A percentile compares a stretch with the other conserved stretches of the same genome.
These are phyloP conservation scores for Thermophis baileyi DNA, from an alignment of 2,113 vertebrate species.

Conservation along the genomic window DNA sequence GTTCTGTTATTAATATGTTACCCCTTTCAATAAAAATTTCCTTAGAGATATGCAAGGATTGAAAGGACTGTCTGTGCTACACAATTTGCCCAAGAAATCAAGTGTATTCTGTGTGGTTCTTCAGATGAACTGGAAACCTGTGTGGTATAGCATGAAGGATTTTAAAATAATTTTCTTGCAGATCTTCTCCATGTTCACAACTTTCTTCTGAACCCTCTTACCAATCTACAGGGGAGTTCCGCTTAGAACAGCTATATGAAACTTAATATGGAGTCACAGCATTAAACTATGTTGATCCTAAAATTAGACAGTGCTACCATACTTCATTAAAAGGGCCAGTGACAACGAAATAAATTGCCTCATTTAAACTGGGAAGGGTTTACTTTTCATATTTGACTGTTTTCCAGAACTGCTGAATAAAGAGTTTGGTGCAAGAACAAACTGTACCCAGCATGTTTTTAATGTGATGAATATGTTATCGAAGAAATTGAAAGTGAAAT, in stretches of 20 bases:
- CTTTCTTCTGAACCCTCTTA: slow-evolving; percentile 45
- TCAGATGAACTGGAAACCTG: slow-evolving; percentile 50
- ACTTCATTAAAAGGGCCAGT: slow-evolving; percentile 32
- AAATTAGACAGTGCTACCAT: slow-evolving; percentile 46
- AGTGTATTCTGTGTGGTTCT: slow-evolving; percentile 52
- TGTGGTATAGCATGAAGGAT: slow-evolving; percentile 21
- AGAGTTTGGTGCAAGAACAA: slow-evolving; percentile 35
- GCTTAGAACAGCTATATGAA: slow-evolving; percentile 29
- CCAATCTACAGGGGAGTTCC: slow-evolving; percentile 37
- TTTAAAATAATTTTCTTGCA: slow-evolving; percentile 41
- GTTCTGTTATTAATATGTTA: slow-evolving; percentile 33
- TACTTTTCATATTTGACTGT: slow-evolving; percentile 28
- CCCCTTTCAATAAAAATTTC: slow-evolving; percentile 49
- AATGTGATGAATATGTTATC: accelerated
- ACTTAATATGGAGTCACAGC: slow-evolving; percentile 33
- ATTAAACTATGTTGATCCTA: slow-evolving; percentile 31
- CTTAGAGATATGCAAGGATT: slow-evolving; percentile 9
- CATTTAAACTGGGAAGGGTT: slow-evolving; percentile 7
- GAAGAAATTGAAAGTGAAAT: not conserved
- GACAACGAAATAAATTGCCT: slow-evolving; percentile 48
- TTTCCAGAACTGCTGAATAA: slow-evolving; percentile 8
- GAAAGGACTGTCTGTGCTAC: slow-evolving; percentile 45
- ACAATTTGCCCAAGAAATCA: slow-evolving; percentile 52
- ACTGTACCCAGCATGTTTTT: slow-evolving; percentile 2
- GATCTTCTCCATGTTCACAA: slow-evolving; percentile 49